phyloP scores from a whole-genome alignment of 1,140 invertebrate species.

The Asobara japonica region DNA sequence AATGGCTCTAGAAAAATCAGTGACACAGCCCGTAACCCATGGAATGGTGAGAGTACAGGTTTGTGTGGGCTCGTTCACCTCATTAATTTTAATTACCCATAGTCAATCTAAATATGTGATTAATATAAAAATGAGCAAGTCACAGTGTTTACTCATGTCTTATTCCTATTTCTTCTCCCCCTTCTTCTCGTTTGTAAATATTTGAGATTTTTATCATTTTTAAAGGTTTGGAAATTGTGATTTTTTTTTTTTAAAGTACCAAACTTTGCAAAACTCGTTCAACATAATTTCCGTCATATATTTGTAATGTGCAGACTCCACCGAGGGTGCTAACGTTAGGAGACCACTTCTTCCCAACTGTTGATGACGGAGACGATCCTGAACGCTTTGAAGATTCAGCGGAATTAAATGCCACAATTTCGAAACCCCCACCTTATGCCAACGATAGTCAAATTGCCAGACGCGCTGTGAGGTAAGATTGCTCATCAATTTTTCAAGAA shows the following conservation, averaged over 20 bases:
- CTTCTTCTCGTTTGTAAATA: too few species aligned
- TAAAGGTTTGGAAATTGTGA: too few species aligned
- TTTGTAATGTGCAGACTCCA: conserved; percentile 70
- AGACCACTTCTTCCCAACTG: conserved; percentile 81
- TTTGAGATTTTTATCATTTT: too few species aligned
- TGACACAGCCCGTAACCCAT: conserved; percentile 75
- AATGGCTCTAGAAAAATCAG: conserved; percentile 83
- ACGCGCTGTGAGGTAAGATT: conserved; percentile 47
- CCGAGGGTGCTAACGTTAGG: conserved; percentile 84
- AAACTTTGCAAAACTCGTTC: too few species aligned
- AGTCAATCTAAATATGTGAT: conserved; percentile 8
- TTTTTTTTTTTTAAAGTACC: too few species aligned
- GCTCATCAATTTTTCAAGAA: too few species aligned
- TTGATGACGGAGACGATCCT: conserved; percentile 72
- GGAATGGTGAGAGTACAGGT: conserved; percentile 77
- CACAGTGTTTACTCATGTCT: neutral
- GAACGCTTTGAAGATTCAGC: conserved; percentile 31
- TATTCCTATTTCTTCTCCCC: neutral
- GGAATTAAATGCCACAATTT: conserved; percentile 39
- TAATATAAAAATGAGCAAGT: neutral
- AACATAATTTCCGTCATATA: neutral
- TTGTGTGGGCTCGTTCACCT: conserved; percentile 19
- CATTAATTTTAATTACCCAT: conserved; percentile 24
- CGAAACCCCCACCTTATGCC: conserved; percentile 39
- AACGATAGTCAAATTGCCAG: conserved; percentile 51